phyloP scores from a whole-genome alignment of 2,888 invertebrate genomes.

The Eupithecia tripunctaria region DNA sequence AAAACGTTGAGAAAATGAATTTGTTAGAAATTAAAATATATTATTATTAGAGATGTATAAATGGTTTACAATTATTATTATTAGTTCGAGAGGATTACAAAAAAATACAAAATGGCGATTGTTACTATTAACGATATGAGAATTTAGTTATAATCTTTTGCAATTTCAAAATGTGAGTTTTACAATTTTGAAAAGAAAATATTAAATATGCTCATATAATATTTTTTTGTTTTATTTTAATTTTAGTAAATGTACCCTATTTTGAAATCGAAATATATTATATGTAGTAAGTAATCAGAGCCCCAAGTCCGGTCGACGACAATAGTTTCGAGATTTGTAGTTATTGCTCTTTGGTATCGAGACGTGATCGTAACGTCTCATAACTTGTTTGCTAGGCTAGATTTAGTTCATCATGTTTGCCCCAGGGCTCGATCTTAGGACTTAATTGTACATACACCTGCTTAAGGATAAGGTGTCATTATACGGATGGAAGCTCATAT shows the following conservation, averaged over 20 bases:
- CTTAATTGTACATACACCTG: too few species aligned
- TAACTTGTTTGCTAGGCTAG: too few species aligned
- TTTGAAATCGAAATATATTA: too few species aligned
- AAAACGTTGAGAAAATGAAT: constrained; percentile 80
- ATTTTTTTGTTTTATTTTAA: constrained; percentile 62
- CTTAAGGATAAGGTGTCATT: too few species aligned
- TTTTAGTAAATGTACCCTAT: not conserved
- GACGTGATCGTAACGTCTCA: too few species aligned
- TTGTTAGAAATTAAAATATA: constrained; percentile 84
- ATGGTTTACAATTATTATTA: constrained; percentile 83
- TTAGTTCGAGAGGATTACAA: constrained; percentile 80
- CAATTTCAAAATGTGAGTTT: constrained; percentile 85
- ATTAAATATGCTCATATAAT: constrained; percentile 85
- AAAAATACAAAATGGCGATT: constrained; percentile 80
- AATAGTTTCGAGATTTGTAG: too few species aligned
- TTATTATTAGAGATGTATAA: constrained; percentile 84
- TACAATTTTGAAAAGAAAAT: constrained; percentile 85
- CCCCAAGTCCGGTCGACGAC: too few species aligned
- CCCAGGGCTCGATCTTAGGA: too few species aligned
- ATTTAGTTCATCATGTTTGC: too few species aligned
- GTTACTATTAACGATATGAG: constrained; percentile 84
- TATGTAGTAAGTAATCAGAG: too few species aligned
- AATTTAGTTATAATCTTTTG: constrained; percentile 84
- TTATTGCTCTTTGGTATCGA: too few species aligned
- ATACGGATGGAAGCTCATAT: too few species aligned